phyloP scores from a whole-genome alignment of 2,113 vertebrate genomes.

The Apaloderma vittatum region DNA sequence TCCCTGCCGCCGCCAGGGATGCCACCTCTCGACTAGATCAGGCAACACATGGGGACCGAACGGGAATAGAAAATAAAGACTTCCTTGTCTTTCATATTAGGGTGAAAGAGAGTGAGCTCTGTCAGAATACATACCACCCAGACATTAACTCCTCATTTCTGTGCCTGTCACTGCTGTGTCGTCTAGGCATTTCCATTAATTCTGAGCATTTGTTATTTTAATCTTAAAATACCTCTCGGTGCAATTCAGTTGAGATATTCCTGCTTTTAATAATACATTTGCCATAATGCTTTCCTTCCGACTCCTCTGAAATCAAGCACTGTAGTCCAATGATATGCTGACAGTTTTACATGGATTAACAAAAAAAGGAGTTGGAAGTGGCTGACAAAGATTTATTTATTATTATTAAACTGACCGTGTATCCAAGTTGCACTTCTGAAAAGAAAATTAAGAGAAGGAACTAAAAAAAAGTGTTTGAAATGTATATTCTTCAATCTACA shows the following conservation, averaged over 20 bases:
- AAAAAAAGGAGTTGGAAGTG: neutral
- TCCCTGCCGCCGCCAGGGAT: too few species aligned
- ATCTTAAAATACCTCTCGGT: neutral
- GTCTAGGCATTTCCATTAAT: neutral
- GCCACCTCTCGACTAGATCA: too few species aligned
- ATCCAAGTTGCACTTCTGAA: neutral
- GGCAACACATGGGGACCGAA: too few species aligned
- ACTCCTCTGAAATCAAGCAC: neutral
- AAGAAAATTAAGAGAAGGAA: neutral
- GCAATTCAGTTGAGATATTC: neutral
- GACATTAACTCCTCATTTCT: neutral
- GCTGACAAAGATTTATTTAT: neutral
- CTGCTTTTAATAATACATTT: neutral
- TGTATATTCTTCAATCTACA: neutral
- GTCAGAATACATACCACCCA: neutral
- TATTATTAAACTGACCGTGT: neutral
- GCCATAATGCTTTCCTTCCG: neutral
- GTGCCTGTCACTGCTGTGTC: neutral
- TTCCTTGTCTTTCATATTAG: fast-evolving
- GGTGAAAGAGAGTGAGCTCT: neutral
- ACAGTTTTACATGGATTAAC: neutral
- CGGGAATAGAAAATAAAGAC: neutral
- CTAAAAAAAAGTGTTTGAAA: neutral
- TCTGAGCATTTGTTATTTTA: neutral
- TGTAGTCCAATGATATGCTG: neutral